Evolutionary conservation across 2,888 invertebrate species (phyloP).

Genomic region (Unio delphinus): DNA sequence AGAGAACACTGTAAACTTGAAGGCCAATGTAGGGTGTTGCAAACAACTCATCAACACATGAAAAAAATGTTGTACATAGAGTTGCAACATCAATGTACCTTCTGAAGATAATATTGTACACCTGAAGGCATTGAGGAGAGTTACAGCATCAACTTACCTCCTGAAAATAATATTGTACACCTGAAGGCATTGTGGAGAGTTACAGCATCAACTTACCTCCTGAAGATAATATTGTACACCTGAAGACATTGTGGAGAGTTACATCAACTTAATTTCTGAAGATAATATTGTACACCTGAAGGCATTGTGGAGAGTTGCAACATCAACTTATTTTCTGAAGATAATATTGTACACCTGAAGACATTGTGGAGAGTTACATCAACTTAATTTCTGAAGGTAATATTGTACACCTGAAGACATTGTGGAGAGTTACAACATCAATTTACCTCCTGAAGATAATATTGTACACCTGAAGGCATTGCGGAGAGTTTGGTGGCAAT

Average conservation of each 20-base stretch:
- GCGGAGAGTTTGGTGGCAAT: conserved; percentile 53
- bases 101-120: conserved; percentile 66
- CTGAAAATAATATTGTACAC: too few species aligned
- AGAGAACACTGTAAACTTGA: too few species aligned
- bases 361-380: conserved; percentile 44
- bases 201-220: conserved; percentile 42
- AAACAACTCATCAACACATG: too few species aligned
- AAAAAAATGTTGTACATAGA: too few species aligned
- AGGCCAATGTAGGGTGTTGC: too few species aligned
- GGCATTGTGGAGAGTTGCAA: too few species aligned
- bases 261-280: too few species aligned
- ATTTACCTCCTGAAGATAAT: conserved; percentile 64
- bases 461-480: conserved; percentile 65
- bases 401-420: too few species aligned
- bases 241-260: conserved; percentile 59
- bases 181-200: too few species aligned
- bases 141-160: conserved; percentile 2
- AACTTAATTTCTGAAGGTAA: too few species aligned
- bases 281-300: too few species aligned
- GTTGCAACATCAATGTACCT: conserved; percentile 36
- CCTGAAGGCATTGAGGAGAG: conserved; percentile 59
- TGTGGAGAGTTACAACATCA: too few species aligned
- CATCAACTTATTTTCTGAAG: conserved; percentile 54
- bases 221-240: conserved; percentile 66
- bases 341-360: conserved; percentile 67